Percentiles rank a stretch among this genome's conserved stretches.
Evolutionary conservation across 2,113 vertebrate species (phyloP).

Genomic region (Bos indicus): DNA sequence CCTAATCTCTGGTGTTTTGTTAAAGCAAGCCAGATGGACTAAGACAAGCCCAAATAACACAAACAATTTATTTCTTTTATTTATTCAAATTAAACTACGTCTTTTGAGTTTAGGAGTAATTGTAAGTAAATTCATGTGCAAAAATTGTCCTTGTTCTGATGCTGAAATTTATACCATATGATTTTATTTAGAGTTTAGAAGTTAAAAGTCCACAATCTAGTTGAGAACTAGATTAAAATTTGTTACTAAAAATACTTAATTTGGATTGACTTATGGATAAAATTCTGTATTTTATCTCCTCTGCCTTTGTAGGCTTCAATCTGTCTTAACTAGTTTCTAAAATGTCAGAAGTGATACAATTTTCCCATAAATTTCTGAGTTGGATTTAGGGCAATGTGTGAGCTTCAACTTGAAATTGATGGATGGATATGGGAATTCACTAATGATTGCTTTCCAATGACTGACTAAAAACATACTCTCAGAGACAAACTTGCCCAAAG

Average conservation of each 20-base stretch:
- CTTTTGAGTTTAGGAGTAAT: background rate
- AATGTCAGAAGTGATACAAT: background rate
- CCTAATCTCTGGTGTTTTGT: background rate
- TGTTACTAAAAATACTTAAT: background rate
- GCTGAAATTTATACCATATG: background rate
- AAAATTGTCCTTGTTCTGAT: background rate
- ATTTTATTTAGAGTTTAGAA: background rate
- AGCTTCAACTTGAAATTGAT: background rate
- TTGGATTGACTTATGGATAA: background rate
- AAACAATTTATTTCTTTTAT: background rate
- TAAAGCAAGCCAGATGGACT: background rate
- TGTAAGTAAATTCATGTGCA: background rate
- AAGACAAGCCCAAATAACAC: background rate
- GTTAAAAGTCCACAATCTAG: background rate
- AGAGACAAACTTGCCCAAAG: background rate
- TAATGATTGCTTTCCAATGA: background rate
- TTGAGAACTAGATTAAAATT: background rate
- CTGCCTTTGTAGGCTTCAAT: background rate
- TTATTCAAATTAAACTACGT: background rate
- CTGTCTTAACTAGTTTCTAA: background rate
- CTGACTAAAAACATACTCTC: background rate
- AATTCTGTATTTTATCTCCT: background rate
- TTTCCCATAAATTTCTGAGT: background rate
- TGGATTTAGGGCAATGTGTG: background rate
- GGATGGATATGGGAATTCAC: background rate